These are phyloP conservation scores for Drosophila barbarae DNA, from an alignment of 2,888 invertebrate species.

Conservation along the genomic window DNA sequence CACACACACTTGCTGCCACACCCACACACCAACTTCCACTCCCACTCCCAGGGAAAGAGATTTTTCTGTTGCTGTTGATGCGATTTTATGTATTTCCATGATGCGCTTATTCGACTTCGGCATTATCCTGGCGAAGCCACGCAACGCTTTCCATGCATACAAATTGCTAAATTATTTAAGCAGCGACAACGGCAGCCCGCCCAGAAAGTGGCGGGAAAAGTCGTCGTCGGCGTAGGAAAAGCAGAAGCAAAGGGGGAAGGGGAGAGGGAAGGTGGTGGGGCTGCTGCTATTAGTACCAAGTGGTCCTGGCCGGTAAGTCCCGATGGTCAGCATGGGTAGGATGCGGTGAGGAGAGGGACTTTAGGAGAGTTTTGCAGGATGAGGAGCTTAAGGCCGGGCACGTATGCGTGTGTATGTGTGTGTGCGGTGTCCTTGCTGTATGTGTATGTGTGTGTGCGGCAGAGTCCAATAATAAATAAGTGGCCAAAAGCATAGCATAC, in stretches of 20 bases:
- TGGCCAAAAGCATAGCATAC: conserved; percentile 64
- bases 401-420: conserved; percentile 29
- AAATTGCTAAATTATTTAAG: conserved; percentile 74
- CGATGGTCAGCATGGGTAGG: conserved; percentile 8
- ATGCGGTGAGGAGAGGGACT: background rate
- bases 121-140: conserved; percentile 61
- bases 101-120: conserved; percentile 71
- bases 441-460: conserved; percentile 18
- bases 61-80: conserved; percentile 55
- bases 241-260: background rate
- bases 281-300: conserved; percentile 46
- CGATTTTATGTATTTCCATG: conserved; percentile 71
- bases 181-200: conserved; percentile 40
- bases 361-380: conserved; percentile 1
- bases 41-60: background rate
- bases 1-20: background rate
- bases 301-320: conserved; percentile 39
- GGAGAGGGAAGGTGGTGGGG: conserved; percentile 3
- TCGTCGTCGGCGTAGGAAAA: background rate
- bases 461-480: conserved; percentile 70
- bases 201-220: conserved; percentile 9
- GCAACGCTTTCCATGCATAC: conserved; percentile 71
- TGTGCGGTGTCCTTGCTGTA: conserved; percentile 12
- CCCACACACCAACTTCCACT: background rate
- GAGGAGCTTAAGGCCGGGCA: conserved; percentile 55